A percentile compares a stretch with the other conserved stretches of the same genome.
Evolutionary conservation across 2,113 vertebrate genomes (phyloP).

Genomic region (Otocyon megalotis): DNA sequence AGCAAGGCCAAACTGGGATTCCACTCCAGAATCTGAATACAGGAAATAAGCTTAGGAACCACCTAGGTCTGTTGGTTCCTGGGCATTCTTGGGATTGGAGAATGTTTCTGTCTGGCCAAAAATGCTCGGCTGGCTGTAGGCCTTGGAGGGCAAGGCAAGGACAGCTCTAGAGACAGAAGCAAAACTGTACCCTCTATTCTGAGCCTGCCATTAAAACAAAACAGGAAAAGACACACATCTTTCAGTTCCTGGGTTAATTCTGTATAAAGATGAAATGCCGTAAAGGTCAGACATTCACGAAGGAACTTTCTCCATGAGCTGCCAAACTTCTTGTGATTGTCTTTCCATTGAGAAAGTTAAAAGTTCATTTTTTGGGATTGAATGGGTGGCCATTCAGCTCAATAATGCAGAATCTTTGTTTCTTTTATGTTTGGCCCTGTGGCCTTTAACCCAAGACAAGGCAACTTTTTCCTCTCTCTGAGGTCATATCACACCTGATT

Average conservation of each 20-base stretch:
- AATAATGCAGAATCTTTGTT: slow-evolving; percentile 46
- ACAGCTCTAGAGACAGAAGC: slow-evolving; percentile 66
- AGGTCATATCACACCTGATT: background rate
- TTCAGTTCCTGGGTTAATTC: slow-evolving; percentile 55
- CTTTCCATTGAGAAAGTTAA: slow-evolving; percentile 75
- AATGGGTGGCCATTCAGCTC: slow-evolving; percentile 56
- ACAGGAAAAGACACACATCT: slow-evolving; percentile 65
- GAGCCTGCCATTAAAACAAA: slow-evolving; percentile 61
- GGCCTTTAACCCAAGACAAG: slow-evolving; percentile 1
- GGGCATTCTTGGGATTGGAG: slow-evolving; percentile 70
- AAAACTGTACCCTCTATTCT: slow-evolving; percentile 55
- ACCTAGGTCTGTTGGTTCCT: slow-evolving; percentile 73
- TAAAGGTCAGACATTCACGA: slow-evolving; percentile 52
- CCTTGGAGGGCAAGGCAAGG: slow-evolving; percentile 67
- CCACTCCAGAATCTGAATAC: slow-evolving; percentile 62
- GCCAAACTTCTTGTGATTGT: slow-evolving; percentile 56
- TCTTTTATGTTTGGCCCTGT: background rate
- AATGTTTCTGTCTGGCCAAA: slow-evolving; percentile 71
- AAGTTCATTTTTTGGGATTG: slow-evolving; percentile 63
- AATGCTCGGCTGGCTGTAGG: slow-evolving; percentile 54
- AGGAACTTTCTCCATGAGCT: slow-evolving; percentile 66
- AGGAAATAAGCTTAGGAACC: slow-evolving; percentile 76
- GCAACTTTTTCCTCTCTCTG: background rate
- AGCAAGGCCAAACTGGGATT: slow-evolving; percentile 67
- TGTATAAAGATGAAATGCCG: slow-evolving; percentile 55